These are phyloP conservation scores for Cephus cinctus DNA, from an alignment of 1,140 invertebrate species.

Conservation along the genomic window DNA sequence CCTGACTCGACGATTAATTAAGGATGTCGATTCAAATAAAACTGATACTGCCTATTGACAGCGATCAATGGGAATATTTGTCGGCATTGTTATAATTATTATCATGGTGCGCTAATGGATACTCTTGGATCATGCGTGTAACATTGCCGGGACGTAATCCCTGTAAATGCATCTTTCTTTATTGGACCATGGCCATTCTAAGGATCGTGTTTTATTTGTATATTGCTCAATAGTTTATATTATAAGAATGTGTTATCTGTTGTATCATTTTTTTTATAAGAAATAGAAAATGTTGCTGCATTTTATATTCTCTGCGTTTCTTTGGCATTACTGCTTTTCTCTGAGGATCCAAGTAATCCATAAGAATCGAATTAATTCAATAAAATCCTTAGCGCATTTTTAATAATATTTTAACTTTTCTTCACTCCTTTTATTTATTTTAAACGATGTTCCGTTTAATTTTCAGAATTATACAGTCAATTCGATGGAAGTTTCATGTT, in stretches of 20 bases:
- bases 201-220: constrained; percentile 55
- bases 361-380: background rate
- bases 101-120: too few species aligned
- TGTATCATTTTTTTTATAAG: constrained; percentile 59
- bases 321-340: too few species aligned
- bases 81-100: too few species aligned
- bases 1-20: too few species aligned
- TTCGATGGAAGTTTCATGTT: background rate
- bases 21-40: too few species aligned
- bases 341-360: too few species aligned
- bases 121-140: background rate
- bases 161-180: constrained; percentile 45
- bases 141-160: constrained; percentile 1
- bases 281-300: constrained; percentile 57
- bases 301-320: too few species aligned
- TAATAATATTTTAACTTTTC: constrained; percentile 16
- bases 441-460: too few species aligned
- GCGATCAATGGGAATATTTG: too few species aligned
- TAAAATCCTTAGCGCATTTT: background rate
- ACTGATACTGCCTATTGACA: too few species aligned
- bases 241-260: constrained; percentile 57
- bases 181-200: constrained; percentile 47
- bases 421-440: too few species aligned
- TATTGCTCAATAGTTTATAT: constrained; percentile 58
- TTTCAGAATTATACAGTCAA: constrained; percentile 13